Percentiles rank a stretch among this genome's conserved stretches.
These are phyloP conservation scores for Lasioglossum albipes DNA, from an alignment of 1,140 invertebrate species.

Conservation along the genomic window DNA sequence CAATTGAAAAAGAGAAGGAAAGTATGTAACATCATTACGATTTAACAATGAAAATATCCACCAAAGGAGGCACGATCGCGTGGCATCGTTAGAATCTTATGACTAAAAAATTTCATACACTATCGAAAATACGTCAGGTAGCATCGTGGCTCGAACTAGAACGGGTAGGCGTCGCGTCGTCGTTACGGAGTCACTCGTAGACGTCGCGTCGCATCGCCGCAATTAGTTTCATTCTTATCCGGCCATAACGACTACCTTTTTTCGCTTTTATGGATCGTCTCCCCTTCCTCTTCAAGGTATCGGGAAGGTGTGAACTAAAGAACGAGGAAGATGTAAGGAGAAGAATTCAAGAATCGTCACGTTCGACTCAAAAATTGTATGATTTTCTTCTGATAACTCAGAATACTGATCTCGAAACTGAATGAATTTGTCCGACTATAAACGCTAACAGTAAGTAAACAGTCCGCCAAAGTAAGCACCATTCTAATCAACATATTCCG, in stretches of 20 bases:
- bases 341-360: constrained; percentile 64
- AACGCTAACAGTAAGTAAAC: too few species aligned
- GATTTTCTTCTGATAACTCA: not conserved
- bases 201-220: constrained; percentile 45
- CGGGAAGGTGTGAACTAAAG: constrained; percentile 23
- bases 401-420: not conserved
- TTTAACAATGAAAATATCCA: constrained; percentile 38
- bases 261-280: constrained; percentile 41
- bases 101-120: constrained; percentile 48
- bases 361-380: constrained; percentile 19
- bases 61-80: constrained; percentile 29
- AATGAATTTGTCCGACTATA: too few species aligned
- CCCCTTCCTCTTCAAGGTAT: constrained; percentile 1
- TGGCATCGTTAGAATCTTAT: constrained; percentile 62
- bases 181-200: constrained; percentile 50
- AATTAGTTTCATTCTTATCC: constrained; percentile 76
- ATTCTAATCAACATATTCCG: too few species aligned
- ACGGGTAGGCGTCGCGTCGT: constrained; percentile 32
- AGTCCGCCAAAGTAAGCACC: too few species aligned
- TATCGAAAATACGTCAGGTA: constrained; percentile 49
- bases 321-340: constrained; percentile 57
- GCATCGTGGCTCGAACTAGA: constrained; percentile 14
- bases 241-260: constrained; percentile 40
- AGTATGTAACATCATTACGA: not conserved
- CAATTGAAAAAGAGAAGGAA: not conserved